These are phyloP conservation scores for Acheta domesticus DNA, from an alignment of 2,888 invertebrate species.

Conservation along the genomic window DNA sequence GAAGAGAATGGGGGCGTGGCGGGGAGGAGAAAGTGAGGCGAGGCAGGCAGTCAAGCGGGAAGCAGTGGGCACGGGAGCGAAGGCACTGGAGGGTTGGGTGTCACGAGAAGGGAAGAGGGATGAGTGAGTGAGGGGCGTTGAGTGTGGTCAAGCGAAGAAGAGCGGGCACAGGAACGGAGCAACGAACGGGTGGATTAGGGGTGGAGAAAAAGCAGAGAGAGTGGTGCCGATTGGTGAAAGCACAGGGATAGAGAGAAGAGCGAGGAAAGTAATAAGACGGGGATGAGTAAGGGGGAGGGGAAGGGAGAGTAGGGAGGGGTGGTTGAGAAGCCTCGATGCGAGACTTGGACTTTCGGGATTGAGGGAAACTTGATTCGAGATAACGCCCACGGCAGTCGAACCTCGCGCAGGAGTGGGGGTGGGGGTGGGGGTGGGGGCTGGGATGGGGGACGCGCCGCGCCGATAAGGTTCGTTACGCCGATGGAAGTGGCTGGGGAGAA, in stretches of 20 bases:
- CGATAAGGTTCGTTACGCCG: constrained; percentile 18
- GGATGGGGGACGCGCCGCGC: background rate
- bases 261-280: background rate
- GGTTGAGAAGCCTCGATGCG: background rate
- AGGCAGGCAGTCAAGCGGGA: background rate
- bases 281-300: background rate
- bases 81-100: background rate
- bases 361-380: constrained; percentile 5
- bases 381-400: background rate
- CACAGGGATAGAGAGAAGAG: background rate
- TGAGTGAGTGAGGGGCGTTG: background rate
- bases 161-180: background rate
- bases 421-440: too few relatives aligned
- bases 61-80: background rate
- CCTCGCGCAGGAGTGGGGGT: background rate
- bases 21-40: background rate
- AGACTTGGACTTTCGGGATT: constrained; percentile 1
- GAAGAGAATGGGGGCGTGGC: background rate
- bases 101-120: background rate
- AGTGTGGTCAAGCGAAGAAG: background rate
- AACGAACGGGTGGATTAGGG: background rate
- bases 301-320: background rate
- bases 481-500: background rate
- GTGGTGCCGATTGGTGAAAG: background rate
- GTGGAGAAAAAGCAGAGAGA: background rate